A percentile compares a stretch with the other conserved stretches of the same genome.
Evolutionary conservation across 2,888 invertebrate genomes (phyloP).

Genomic region (Drosophila subquinaria): DNA sequence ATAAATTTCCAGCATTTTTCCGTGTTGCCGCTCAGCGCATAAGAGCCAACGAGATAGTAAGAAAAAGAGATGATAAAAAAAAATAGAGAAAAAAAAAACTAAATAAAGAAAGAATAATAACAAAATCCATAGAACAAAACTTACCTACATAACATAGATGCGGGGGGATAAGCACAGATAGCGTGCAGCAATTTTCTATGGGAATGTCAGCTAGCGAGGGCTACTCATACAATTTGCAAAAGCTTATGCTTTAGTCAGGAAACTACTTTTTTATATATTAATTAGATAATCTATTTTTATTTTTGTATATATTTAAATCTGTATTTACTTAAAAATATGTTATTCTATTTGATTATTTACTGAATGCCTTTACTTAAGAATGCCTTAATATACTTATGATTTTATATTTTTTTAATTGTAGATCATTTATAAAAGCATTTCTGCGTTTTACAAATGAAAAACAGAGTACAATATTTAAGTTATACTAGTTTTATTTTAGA

Average conservation of each 20-base stretch:
- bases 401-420: background rate
- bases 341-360: background rate
- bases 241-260: background rate
- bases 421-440: background rate
- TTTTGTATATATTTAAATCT: too few relatives aligned
- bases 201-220: constrained; percentile 43
- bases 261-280: background rate
- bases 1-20: constrained; percentile 75
- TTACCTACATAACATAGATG: constrained; percentile 48
- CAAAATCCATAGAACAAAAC: constrained; percentile 59
- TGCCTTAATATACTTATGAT: background rate
- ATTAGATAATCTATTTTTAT: too few relatives aligned
- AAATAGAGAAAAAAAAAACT: constrained; percentile 17
- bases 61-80: constrained; percentile 11
- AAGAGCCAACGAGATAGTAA: background rate
- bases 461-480: background rate
- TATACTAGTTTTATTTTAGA: background rate
- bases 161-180: constrained; percentile 39
- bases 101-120: constrained; percentile 43
- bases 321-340: too few relatives aligned
- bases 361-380: too few relatives aligned
- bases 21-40: constrained; percentile 46
- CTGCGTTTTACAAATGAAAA: background rate
- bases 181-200: constrained; percentile 65
- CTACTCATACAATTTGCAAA: background rate